Conservation (phyloP, 2,797 vertebrate species). For the Phylloscopus collybita region DNA sequence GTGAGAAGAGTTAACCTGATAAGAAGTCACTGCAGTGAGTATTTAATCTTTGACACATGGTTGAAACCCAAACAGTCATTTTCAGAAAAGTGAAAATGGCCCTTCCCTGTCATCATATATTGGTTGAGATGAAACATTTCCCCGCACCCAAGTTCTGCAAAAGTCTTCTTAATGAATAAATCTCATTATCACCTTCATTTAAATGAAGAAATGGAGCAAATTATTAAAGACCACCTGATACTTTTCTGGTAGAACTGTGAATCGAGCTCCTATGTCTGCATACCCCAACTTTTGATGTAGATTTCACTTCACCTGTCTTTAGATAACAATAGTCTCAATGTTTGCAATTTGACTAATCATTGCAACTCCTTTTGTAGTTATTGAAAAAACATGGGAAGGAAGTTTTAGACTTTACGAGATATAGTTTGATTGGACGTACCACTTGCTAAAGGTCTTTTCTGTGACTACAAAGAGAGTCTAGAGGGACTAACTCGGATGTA, state of each 20-base stretch:
- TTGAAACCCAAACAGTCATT: not conserved
- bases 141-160: not conserved
- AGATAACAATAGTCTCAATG: not conserved
- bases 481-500: not conserved
- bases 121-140: not conserved
- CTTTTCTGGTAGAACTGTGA: not conserved
- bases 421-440: not conserved
- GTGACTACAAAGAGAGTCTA: not conserved
- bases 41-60: not conserved
- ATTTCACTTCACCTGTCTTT: not conserved
- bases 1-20: not conserved
- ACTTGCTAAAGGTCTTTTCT: not conserved
- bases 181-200: not conserved
- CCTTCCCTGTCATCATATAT: not conserved
- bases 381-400: not conserved
- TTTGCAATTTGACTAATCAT: not conserved
- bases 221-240: not conserved
- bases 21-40: not conserved
- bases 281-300: not conserved
- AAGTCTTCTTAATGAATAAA: not conserved
- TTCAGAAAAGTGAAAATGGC: not conserved
- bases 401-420: not conserved
- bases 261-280: not conserved
- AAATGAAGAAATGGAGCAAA: not conserved
- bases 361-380: not conserved